These are phyloP conservation scores for Nyctereutes procyonoides DNA, from an alignment of 2,113 vertebrate genomes.

Conservation along the genomic window DNA sequence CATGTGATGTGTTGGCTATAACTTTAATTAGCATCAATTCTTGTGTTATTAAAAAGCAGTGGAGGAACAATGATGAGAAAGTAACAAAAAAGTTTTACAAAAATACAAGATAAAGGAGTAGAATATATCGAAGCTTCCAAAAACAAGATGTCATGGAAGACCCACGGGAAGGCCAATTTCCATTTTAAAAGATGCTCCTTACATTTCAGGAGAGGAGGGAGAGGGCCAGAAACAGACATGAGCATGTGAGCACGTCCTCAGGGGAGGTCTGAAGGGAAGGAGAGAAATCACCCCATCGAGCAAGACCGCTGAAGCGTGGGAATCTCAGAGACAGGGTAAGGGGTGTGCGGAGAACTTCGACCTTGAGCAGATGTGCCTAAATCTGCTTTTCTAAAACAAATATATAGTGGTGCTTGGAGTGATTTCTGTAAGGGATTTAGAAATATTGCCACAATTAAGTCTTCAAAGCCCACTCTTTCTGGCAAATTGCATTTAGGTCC, in stretches of 20 bases:
- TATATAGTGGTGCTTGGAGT: neutral
- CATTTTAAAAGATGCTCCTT: neutral
- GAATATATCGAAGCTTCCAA: neutral
- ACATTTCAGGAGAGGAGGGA: neutral
- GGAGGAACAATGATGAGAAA: neutral
- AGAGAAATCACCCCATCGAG: too few species aligned
- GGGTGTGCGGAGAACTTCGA: neutral
- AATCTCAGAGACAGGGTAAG: neutral
- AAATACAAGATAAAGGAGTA: neutral
- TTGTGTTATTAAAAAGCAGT: neutral
- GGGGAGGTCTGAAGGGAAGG: neutral
- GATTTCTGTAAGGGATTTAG: neutral
- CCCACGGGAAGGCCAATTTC: neutral
- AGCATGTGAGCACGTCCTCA: neutral
- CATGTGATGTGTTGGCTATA: neutral
- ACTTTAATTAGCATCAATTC: neutral
- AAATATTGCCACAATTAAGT: neutral
- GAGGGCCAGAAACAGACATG: neutral
- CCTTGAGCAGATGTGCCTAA: constrained; percentile 2
- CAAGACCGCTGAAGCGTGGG: constrained; percentile 28
- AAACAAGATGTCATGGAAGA: neutral
- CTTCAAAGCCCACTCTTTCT: neutral
- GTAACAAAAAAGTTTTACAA: neutral
- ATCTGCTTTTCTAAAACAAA: neutral
- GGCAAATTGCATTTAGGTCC: neutral